A percentile compares a stretch with the other conserved stretches of the same genome.
Conservation (phyloP, 1,140 invertebrate species). For the Latrodectus geometricus region DNA sequence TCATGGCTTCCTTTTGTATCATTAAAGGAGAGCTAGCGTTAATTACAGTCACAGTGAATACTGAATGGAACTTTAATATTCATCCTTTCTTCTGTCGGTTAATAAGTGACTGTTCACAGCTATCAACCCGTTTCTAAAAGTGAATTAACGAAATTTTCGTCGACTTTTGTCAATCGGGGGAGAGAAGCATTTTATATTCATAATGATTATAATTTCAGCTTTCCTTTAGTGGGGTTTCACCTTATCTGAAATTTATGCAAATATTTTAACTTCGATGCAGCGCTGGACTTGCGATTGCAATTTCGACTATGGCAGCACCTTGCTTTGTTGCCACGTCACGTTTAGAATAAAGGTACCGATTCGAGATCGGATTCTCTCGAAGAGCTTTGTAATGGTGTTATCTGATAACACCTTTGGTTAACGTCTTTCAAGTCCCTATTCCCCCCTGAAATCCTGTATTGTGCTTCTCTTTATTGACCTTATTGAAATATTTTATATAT, state of each 20-base stretch:
- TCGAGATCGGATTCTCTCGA: constrained; percentile 1
- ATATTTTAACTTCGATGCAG: constrained; percentile 11
- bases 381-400: constrained; percentile 4
- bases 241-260: constrained; percentile 56
- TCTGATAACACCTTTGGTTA: not conserved
- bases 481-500: no score
- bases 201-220: constrained; percentile 43
- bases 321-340: constrained; percentile 39
- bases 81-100: not conserved
- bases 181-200: constrained; percentile 17
- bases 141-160: constrained; percentile 10
- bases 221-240: constrained; percentile 10
- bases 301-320: constrained; percentile 2
- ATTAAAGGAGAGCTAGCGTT: not conserved
- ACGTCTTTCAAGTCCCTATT: not conserved
- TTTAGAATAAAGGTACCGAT: constrained; percentile 8
- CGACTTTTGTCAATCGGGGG: constrained; percentile 12
- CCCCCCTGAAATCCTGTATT: no score
- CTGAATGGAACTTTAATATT: not conserved
- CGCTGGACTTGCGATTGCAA: constrained; percentile 10
- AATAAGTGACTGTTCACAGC: constrained; percentile 1
- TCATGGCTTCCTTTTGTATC: not conserved
- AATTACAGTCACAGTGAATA: not conserved
- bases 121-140: not conserved
- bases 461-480: no score